Conservation (phyloP, 2,113 vertebrate species). For the Caloenas nicobarica region DNA sequence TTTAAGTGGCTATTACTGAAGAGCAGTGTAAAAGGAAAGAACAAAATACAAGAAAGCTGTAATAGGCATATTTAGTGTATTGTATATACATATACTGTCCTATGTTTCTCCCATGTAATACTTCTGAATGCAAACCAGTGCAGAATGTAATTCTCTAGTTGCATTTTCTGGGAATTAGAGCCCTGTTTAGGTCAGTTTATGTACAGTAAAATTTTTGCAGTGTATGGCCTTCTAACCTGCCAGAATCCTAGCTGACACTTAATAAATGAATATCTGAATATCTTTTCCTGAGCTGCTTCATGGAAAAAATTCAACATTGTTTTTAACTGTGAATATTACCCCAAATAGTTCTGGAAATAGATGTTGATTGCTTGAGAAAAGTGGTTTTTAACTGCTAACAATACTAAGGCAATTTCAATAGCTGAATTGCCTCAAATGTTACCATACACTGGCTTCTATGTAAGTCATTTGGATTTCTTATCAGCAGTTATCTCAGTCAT, state of each 20-base stretch:
- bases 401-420: conserved; percentile 52
- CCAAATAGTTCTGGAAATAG: conserved; percentile 57
- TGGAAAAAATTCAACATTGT: background rate
- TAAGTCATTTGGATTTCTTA: conserved; percentile 68
- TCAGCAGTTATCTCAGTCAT: conserved; percentile 43
- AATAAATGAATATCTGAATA: conserved; percentile 33
- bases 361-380: conserved; percentile 50
- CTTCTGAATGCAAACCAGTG: background rate
- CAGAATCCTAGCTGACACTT: conserved; percentile 16
- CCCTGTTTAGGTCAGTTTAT: background rate
- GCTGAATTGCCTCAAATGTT: conserved; percentile 36
- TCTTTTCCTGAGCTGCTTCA: conserved; percentile 30
- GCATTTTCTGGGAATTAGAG: conserved; percentile 6
- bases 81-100: background rate
- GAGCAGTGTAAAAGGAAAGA: background rate
- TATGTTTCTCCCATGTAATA: background rate
- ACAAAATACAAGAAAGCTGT: background rate
- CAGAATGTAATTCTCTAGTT: background rate
- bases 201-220: conserved; percentile 11
- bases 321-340: conserved; percentile 35
- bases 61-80: background rate
- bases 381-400: conserved; percentile 33
- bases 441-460: background rate
- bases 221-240: background rate
- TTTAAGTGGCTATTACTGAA: background rate